Evolutionary conservation across 2,113 vertebrate genomes (phyloP), one percentile per base, ranked within the genome.

Genomic region (Hipposideros armiger): DNA sequence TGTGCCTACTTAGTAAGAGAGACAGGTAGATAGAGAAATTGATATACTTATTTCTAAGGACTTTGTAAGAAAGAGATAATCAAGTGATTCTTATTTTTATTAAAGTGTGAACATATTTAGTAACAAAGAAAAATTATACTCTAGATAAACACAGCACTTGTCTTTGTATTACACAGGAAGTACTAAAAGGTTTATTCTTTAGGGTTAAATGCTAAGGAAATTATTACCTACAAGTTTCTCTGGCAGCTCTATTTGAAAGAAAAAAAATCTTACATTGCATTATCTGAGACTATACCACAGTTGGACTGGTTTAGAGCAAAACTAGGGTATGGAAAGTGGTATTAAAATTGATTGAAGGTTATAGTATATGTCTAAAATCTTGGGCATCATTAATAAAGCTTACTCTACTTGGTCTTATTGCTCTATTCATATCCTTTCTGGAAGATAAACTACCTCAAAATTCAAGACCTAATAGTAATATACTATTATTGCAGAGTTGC

Each of bases 381-480:
- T 74, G 78, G 1, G 16, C 5, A 76, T 56, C 42, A 93, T 96
- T 98, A 97, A 97, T 96, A 97, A 97, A 94, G 30, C 64, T 96
- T 96, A 26, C 36, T 97, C 45, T 90, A 60, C 40, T 94, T 95
- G n/a, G 78, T 97, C 70, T 54, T 96, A 90, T 10, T 93, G 16
- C 50, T 98, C 88, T 70, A 92, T 89, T 97, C 90, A 97, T 87
- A 97, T 91, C 16, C 54, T 96, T 98, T 97, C 88, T 96, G 85
- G 96, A 98, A 97, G 96, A 98, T 87, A 97, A 97, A 96, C 81
- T 97, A 78, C 78, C 90, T 76, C 15, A 96, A 97, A 98, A 90
- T 95, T 95, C 90, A 96, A 62, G 58, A 83, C 91, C 45, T 96
- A 96, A 94, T 83, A 92, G 76, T 95, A 98, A 98, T 94, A 98